These are phyloP conservation scores for Bombycilla garrulus DNA, from an alignment of 2,113 vertebrate genomes.

Conservation along the genomic window DNA sequence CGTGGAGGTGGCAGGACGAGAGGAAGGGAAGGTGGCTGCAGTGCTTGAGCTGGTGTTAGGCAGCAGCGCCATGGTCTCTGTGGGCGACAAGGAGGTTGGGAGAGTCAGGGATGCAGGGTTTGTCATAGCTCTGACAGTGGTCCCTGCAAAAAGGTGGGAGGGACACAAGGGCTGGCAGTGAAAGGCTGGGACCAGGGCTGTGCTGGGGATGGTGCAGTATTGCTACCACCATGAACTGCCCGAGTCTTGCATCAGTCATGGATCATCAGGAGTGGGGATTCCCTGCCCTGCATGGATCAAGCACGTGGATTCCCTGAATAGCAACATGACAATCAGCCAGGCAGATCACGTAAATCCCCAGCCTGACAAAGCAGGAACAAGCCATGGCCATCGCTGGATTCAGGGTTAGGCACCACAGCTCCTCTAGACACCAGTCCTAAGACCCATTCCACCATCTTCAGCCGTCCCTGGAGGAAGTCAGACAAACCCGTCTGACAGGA, in stretches of 20 bases:
- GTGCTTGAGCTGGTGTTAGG: not conserved
- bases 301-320: rapidly evolving
- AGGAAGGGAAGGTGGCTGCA: not conserved
- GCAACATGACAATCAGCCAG: not conserved
- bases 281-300: not conserved
- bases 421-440: not conserved
- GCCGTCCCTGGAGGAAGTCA: not conserved
- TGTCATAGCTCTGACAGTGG: not conserved
- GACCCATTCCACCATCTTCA: not conserved
- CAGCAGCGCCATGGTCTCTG: not conserved
- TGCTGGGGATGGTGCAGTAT: rapidly evolving
- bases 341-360: not conserved
- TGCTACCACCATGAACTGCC: not conserved
- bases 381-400: rapidly evolving
- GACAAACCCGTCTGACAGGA: not conserved
- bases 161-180: not conserved
- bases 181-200: not conserved
- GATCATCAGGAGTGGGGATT: not conserved
- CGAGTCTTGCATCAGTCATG: not conserved
- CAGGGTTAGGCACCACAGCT: no score
- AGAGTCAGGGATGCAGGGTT: rapidly evolving
- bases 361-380: not conserved
- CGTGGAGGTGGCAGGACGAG: not conserved
- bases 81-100: not conserved
- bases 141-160: not conserved